These are phyloP conservation scores for Cavia aperea DNA, from an alignment of 2,113 vertebrate species.

Conservation along the genomic window DNA sequence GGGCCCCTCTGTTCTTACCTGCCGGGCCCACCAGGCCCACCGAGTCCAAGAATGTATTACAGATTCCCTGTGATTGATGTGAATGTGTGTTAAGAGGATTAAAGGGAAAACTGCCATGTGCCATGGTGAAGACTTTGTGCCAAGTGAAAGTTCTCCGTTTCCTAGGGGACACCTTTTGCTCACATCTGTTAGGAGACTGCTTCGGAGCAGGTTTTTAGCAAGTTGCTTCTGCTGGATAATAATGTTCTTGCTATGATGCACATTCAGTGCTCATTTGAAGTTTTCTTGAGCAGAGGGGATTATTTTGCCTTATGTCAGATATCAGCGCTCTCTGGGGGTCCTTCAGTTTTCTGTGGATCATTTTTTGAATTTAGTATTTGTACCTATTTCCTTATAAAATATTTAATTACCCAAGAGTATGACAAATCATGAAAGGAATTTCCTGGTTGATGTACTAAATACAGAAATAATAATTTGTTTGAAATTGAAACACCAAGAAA, in stretches of 20 bases:
- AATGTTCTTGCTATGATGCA: not conserved
- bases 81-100: not conserved
- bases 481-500: conserved; percentile 49
- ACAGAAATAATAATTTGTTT: conserved; percentile 47
- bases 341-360: not conserved
- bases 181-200: not conserved
- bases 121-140: not conserved
- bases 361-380: conserved; percentile 45
- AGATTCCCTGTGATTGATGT: not conserved
- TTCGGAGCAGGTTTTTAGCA: conserved; percentile 37
- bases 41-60: not conserved
- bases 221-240: not conserved
- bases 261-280: not conserved
- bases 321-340: not conserved
- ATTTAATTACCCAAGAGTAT: conserved; percentile 56
- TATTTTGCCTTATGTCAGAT: not conserved
- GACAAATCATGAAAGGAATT: conserved; percentile 39
- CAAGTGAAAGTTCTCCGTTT: not conserved
- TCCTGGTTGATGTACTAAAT: conserved; percentile 42
- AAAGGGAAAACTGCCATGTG: not conserved
- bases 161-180: not conserved
- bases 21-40: not conserved
- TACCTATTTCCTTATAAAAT: not conserved
- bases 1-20: not conserved
- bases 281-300: conserved; percentile 27